These are phyloP conservation scores for Zaprionus obscuricornis DNA, from an alignment of 2,888 invertebrate species.

Conservation along the genomic window DNA sequence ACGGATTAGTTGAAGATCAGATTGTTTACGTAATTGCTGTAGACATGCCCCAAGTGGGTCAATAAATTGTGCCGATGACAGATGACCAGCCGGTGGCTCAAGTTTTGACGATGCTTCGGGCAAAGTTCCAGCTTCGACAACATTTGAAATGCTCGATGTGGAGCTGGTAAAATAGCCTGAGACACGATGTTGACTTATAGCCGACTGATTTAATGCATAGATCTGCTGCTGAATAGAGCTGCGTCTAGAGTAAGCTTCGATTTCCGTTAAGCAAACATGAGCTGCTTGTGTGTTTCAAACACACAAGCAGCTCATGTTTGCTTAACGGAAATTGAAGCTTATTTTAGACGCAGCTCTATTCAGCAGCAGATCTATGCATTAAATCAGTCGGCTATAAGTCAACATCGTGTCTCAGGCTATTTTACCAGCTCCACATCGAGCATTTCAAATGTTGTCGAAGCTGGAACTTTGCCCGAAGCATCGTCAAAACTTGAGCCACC, in stretches of 20 bases:
- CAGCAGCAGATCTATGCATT: constrained; percentile 90
- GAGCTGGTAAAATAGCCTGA: constrained; percentile 95
- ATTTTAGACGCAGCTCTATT: constrained; percentile 93
- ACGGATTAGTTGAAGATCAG: constrained; percentile 93
- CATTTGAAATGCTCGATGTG: constrained; percentile 86
- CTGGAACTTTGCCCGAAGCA: constrained; percentile 22
- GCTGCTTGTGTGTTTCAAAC: no score
- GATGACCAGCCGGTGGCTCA: constrained; percentile 81
- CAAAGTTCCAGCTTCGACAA: constrained; percentile 64
- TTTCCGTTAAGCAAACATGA: no score
- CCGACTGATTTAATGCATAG: constrained; percentile 87
- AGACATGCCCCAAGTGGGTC: constrained; percentile 89
- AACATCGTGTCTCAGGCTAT: constrained; percentile 93
- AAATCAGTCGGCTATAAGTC: constrained; percentile 89
- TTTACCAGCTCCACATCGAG: constrained; percentile 93
- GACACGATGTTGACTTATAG: constrained; percentile 91
- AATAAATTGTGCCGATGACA: constrained; percentile 84
- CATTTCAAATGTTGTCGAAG: constrained; percentile 82
- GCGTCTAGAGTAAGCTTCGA: no score
- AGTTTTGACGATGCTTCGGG: constrained; percentile 70
- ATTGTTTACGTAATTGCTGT: constrained; percentile 93
- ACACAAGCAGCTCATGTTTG: no score
- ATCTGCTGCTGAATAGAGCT: constrained; percentile 95
- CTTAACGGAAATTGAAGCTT: no score
- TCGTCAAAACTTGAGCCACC: constrained; percentile 83